These are phyloP conservation scores for Ectropis crepuscularia DNA, from an alignment of 2,888 invertebrate genomes.

Conservation along the genomic window DNA sequence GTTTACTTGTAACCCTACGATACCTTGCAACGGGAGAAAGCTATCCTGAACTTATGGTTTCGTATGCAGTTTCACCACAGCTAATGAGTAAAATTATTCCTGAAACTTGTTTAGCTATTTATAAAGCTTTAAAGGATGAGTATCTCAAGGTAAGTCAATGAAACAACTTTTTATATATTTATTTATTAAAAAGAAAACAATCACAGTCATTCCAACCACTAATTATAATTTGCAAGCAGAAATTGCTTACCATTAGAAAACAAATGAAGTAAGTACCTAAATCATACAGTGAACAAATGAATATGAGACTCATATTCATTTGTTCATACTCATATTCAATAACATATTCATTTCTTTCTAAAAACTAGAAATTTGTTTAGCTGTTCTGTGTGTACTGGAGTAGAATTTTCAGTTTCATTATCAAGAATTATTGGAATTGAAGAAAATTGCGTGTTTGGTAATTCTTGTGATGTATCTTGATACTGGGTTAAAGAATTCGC, in stretches of 20 bases:
- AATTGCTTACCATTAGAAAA: conserved; percentile 10
- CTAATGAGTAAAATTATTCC: neutral
- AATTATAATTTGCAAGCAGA: conserved; percentile 14
- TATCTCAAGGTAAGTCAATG: conserved; percentile 15
- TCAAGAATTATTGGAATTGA: conserved; percentile 21
- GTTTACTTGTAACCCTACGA: no score
- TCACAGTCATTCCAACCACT: neutral
- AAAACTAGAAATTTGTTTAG: conserved; percentile 19
- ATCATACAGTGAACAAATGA: conserved; percentile 7
- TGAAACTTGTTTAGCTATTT: conserved; percentile 20
- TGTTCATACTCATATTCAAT: conserved; percentile 9
- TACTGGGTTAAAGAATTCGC: conserved; percentile 22
- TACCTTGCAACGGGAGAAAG: no score
- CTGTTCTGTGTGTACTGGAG: conserved; percentile 22
- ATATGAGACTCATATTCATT: conserved; percentile 12
- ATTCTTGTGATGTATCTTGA: conserved; percentile 22
- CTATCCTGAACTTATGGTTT: no score
- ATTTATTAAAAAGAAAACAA: conserved; percentile 21
- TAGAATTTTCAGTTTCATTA: conserved; percentile 22
- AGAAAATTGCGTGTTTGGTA: conserved; percentile 24
- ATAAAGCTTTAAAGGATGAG: conserved; percentile 22
- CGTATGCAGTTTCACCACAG: no score
- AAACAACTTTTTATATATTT: conserved; percentile 17
- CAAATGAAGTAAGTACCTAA: neutral
- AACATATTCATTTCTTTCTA: conserved; percentile 22